A percentile compares a stretch with the other conserved stretches of the same genome.
phyloP scores from a whole-genome alignment of 2,888 invertebrate genomes.

The Sussaba pulchella region DNA sequence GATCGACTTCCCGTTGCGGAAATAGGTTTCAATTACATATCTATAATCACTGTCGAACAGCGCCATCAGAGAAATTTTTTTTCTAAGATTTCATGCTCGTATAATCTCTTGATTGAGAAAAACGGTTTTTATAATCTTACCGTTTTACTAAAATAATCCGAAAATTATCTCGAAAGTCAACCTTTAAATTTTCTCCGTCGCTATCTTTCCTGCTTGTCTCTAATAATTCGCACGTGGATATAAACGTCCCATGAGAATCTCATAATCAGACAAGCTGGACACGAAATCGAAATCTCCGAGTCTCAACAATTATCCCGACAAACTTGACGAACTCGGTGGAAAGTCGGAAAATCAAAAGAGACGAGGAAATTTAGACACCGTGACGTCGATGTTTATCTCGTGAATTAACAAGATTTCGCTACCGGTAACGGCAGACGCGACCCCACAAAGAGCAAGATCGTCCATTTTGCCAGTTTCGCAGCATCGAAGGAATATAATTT shows the following conservation, averaged over 20 bases:
- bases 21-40: neutral
- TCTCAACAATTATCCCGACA: conserved; percentile 78
- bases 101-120: too few species aligned
- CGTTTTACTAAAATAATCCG: conserved; percentile 7
- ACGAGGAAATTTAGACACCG: conserved; percentile 60
- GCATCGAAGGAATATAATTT: conserved; percentile 73
- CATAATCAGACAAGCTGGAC: too few species aligned
- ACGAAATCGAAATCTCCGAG: conserved; percentile 10
- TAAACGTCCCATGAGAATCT: too few species aligned
- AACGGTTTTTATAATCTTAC: too few species aligned
- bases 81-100: too few species aligned
- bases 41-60: neutral
- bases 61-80: neutral
- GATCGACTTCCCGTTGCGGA: neutral
- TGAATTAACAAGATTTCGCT: conserved; percentile 81
- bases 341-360: neutral
- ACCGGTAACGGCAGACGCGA: conserved; percentile 75
- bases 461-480: conserved; percentile 1
- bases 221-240: too few species aligned
- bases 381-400: conserved; percentile 71
- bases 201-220: conserved; percentile 58
- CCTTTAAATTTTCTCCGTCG: conserved; percentile 1
- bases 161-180: conserved; percentile 3
- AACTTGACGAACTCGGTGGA: conserved; percentile 28
- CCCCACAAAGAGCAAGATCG: conserved; percentile 36